Evolutionary conservation across 1,140 invertebrate genomes (phyloP), one percentile per base, ranked within the genome.

Genomic region (Venustaconcha ellipsiformis): DNA sequence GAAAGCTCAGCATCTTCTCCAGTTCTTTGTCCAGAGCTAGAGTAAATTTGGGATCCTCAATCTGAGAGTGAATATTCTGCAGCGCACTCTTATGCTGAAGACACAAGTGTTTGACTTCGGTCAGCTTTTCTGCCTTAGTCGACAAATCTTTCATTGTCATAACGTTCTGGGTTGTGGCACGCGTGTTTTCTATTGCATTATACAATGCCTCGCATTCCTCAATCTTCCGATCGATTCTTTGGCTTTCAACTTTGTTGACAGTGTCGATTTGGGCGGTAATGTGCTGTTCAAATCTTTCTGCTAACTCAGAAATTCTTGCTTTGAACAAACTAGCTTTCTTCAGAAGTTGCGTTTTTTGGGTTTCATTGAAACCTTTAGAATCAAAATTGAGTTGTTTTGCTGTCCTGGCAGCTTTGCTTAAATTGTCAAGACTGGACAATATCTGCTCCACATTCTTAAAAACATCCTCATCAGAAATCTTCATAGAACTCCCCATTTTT

Each of bases 381-480:
- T 77, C 75, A 67, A 77, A 72, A 59, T 63, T 68, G 70, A 77
- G 72, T 62, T 77, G 67, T 48, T 77, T 77, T 66, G 72, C 23
- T 26, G 75, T 77, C 3, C 72, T 64, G 11, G 70, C 57, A 12
- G 75, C 72, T 20, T 77, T 70, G 37, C 75, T 72, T 8, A 77
- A 55, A 18, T 66, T 70, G 48, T 77, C 70, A 65, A 77, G 72
- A n/a, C 57, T 57, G 13, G 72, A 63, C 12, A 77, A 60, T 23
- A 77, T 72, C 15, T 77, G 72, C 58, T 77, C 75, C n/a, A 77
- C 72, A 63, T 77, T 70, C n/a, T 70, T 70, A 4, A 77, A 57
- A 72, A 69, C 26, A 70, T 77, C 58, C 72, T 77, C 37, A 72
- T 70, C 23, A 67, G 72, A 23, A 77, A 77, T 14, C 26, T 77